These are phyloP conservation scores for Dryobota labecula DNA, from an alignment of 2,888 invertebrate species.

Conservation along the genomic window DNA sequence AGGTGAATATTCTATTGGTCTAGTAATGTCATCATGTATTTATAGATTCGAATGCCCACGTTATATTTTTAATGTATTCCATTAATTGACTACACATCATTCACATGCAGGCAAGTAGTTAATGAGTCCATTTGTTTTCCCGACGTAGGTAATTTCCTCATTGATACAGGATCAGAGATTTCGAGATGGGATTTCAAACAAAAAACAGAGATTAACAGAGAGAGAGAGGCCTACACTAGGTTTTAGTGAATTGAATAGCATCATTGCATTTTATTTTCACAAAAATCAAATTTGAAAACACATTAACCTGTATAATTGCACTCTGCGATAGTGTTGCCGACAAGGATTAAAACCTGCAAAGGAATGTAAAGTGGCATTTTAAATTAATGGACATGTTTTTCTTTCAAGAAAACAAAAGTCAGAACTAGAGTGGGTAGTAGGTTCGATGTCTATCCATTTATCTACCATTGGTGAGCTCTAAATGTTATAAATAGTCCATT, in stretches of 20 bases:
- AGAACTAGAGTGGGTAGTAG: background rate
- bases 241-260: background rate
- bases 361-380: constrained; percentile 6
- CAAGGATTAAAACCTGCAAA: constrained; percentile 21
- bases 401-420: constrained; percentile 1
- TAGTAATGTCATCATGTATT: background rate
- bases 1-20: background rate
- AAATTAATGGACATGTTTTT: constrained; percentile 1
- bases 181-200: background rate
- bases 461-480: background rate
- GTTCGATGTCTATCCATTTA: background rate
- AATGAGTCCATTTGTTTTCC: constrained; percentile 41
- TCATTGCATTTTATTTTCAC: background rate
- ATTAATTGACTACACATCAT: constrained; percentile 25
- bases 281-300: background rate
- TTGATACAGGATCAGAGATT: background rate
- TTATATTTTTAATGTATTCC: constrained; percentile 24
- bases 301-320: background rate
- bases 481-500: background rate
- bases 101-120: constrained; percentile 15
- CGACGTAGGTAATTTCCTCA: constrained; percentile 9
- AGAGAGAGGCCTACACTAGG: too few relatives aligned
- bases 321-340: constrained; percentile 7
- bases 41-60: background rate
- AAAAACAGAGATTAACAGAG: background rate